phyloP scores from a whole-genome alignment of 2,113 vertebrate genomes.

The Protobothrops mucrosquamatus region DNA sequence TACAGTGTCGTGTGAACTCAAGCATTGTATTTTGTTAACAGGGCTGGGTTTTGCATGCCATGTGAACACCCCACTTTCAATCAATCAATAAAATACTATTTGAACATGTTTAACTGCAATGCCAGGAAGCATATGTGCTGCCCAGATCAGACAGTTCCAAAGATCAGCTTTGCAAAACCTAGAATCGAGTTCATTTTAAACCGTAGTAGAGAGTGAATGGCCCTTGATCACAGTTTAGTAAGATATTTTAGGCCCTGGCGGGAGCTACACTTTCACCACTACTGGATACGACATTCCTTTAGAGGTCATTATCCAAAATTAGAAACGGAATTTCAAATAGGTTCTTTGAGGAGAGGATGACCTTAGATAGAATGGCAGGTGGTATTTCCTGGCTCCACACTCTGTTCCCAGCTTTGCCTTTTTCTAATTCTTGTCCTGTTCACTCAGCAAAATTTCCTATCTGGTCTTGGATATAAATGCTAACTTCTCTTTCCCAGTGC shows the following conservation, averaged over 20 bases:
- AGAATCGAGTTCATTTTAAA: not conserved
- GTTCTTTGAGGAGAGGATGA: not conserved
- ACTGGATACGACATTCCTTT: not conserved
- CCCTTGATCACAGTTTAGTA: not conserved
- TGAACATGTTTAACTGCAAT: not conserved
- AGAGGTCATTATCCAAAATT: conserved; percentile 10
- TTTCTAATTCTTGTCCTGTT: not conserved
- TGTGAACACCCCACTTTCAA: not conserved
- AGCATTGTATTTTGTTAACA: not conserved
- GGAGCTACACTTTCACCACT: not conserved
- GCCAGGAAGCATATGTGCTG: not conserved
- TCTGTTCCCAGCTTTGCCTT: not conserved
- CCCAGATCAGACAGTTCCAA: not conserved
- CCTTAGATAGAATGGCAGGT: not conserved
- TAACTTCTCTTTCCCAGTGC: too few species aligned
- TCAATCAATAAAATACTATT: not conserved
- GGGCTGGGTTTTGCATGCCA: not conserved
- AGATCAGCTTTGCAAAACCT: not conserved
- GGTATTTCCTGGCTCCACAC: not conserved
- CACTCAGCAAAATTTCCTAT: too few species aligned
- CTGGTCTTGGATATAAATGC: not conserved
- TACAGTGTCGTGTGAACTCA: not conserved
- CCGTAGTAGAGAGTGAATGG: not conserved
- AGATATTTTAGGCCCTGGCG: not conserved
- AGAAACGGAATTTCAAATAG: not conserved